Evolutionary conservation across 2,797 vertebrate species (phyloP), one percentile per base, ranked within the genome.

Genomic region (Neoniphon sammara): DNA sequence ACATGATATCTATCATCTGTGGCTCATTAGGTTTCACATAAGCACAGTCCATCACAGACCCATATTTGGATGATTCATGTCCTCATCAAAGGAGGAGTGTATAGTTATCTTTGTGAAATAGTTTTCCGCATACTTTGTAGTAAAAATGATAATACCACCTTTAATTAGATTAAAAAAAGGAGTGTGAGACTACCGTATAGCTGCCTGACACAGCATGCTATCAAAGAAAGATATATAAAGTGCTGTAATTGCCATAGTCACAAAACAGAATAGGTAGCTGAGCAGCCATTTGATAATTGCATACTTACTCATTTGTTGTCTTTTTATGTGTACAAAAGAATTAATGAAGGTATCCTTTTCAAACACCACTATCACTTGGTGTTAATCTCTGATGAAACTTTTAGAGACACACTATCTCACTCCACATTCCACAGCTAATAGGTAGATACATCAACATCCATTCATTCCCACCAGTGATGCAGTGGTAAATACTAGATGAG

Each of bases 1-100:
- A 91, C 34, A 11, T 61, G 73, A 78, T 88, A 93, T 92, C 84
- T 89, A 92, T 92, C 91, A 91, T 93, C 87, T 91, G 85, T 84
- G 91, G 85, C 90, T 92, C 89, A 93, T 93, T 91, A 91, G 79
- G 53, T 81, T 70, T 72, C 72, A 77, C 81, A 81, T 86, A 87
- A 91, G 87, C 87, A 88, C 85, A 87, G 90, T 91, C 88, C 84
- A 91, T 92, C 92, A 87, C 81, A 54, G 64, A 85, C 78, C 75
- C 67, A 30, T 81, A 77, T 86, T 83, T 66, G 71, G 67, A 86
- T 91, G 73, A 93, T 90, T 88, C 72, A 90, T 86, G 83, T 73
- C 71, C 77, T 87, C 67, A 14, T 89, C 80, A 86, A 82, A 71
- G 2, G 15, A 63, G 66, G 76, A 75, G 83, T 60, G 52, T 50